These are phyloP conservation scores for Emydocephalus ijimae DNA, from an alignment of 2,113 vertebrate species.

Conservation along the genomic window DNA sequence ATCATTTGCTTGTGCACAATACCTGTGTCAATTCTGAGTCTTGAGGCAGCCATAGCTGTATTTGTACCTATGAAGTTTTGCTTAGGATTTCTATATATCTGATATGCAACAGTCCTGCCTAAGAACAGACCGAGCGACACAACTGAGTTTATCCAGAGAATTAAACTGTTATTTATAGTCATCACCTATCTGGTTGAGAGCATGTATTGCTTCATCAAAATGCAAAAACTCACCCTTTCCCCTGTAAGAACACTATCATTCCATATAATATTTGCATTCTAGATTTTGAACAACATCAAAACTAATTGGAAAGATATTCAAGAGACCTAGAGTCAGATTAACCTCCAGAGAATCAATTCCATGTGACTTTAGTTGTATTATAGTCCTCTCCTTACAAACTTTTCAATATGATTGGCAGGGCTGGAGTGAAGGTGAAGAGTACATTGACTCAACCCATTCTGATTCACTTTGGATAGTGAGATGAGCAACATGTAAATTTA, in stretches of 20 bases:
- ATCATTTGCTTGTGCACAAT: not conserved
- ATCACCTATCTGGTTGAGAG: not conserved
- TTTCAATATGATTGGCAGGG: too few species aligned
- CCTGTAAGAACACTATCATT: not conserved
- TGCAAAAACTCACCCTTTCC: not conserved
- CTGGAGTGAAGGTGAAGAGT: too few species aligned
- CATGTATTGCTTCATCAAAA: not conserved
- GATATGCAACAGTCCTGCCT: not conserved
- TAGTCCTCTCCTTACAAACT: not conserved
- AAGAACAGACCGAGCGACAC: not conserved
- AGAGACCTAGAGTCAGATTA: not conserved
- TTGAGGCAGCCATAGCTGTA: not conserved
- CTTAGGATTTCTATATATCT: not conserved
- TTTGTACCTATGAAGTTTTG: not conserved
- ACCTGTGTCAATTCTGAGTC: not conserved
- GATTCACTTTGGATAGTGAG: not conserved
- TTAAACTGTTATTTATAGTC: not conserved
- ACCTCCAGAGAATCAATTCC: not conserved
- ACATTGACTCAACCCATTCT: not conserved
- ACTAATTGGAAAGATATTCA: not conserved
- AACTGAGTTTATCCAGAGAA: not conserved
- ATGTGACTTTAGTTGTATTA: not conserved
- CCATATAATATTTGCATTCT: not conserved
- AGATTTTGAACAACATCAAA: not conserved
- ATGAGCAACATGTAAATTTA: not conserved